A percentile compares a stretch with the other conserved stretches of the same genome.
These are phyloP conservation scores for Aleiodes leptofemur DNA, from an alignment of 2,888 invertebrate genomes.

Conservation along the genomic window DNA sequence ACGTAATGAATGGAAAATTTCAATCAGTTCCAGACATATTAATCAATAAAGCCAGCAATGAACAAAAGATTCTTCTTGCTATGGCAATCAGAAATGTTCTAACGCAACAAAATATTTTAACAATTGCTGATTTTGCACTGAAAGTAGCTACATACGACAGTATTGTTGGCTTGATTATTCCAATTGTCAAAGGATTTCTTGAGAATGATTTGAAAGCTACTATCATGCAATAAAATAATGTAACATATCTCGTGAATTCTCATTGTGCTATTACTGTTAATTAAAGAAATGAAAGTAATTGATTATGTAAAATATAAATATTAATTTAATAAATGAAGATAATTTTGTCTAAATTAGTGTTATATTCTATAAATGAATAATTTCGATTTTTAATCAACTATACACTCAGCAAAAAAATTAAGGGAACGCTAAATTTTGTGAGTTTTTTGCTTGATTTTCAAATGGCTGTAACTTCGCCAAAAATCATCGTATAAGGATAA, in stretches of 20 bases:
- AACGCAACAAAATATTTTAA: conserved; percentile 49
- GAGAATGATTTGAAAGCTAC: conserved; percentile 37
- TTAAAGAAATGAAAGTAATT: neutral
- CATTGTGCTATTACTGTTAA: neutral
- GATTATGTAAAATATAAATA: too few species aligned
- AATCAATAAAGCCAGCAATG: conserved; percentile 40
- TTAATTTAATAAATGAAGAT: too few species aligned
- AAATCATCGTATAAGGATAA: too few species aligned
- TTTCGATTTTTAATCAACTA: too few species aligned
- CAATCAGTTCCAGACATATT: conserved; percentile 55
- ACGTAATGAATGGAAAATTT: conserved; percentile 49
- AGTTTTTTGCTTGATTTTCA: too few species aligned
- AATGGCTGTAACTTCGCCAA: too few species aligned
- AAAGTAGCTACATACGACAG: conserved; percentile 36
- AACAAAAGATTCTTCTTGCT: conserved; percentile 51
- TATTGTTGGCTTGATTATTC: conserved; percentile 35
- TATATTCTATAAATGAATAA: too few species aligned
- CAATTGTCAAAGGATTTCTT: conserved; percentile 46
- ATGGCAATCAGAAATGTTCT: conserved; percentile 44
- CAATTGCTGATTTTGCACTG: conserved; percentile 42
- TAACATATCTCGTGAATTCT: neutral
- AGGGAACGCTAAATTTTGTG: too few species aligned
- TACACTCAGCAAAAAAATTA: too few species aligned
- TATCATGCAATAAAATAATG: neutral
- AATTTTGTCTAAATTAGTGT: too few species aligned